Percentiles rank a stretch among this genome's conserved stretches.
phyloP scores from a whole-genome alignment of 2,797 vertebrate genomes.

The Chaunax sp. region DNA sequence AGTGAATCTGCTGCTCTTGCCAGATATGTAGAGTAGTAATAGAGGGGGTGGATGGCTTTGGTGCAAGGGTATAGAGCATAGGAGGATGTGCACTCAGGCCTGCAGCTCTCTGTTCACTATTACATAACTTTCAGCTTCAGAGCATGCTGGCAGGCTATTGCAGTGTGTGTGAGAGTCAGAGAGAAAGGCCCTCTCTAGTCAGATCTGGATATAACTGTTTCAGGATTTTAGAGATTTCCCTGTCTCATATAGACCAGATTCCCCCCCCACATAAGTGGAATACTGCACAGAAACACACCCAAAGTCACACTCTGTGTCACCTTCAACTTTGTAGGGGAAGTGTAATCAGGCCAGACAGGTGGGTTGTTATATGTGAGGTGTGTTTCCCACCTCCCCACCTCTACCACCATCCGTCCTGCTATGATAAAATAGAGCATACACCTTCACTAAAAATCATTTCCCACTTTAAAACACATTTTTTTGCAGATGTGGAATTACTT shows the following conservation, averaged over 20 bases:
- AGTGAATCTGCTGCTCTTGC: slow-evolving; percentile 39
- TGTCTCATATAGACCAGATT: slow-evolving; percentile 7
- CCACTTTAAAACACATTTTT: slow-evolving; percentile 30
- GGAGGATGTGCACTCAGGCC: slow-evolving; percentile 81
- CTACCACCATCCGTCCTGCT: slow-evolving; percentile 38
- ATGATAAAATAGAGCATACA: slow-evolving; percentile 71
- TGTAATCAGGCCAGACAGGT: slow-evolving; percentile 66
- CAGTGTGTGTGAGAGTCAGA: slow-evolving; percentile 34
- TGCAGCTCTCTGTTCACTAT: slow-evolving; percentile 78
- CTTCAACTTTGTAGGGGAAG: slow-evolving; percentile 38
- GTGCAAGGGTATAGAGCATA: slow-evolving; percentile 61
- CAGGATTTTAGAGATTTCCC: slow-evolving; percentile 39
- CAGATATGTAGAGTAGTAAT: slow-evolving; percentile 57
- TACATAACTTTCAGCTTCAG: slow-evolving; percentile 77
- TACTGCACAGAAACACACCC: slow-evolving; percentile 11
- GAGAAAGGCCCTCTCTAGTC: slow-evolving; percentile 47
- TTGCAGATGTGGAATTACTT: slow-evolving; percentile 28
- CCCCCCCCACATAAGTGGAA: neutral
- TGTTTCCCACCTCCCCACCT: slow-evolving; percentile 23
- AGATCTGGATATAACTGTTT: slow-evolving; percentile 42
- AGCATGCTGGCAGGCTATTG: slow-evolving; percentile 69
- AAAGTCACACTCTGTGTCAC: slow-evolving; percentile 49
- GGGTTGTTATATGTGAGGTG: slow-evolving; percentile 23
- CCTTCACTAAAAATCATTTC: slow-evolving; percentile 54
- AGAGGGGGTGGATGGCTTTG: slow-evolving; percentile 53